Base-by-base conservation (phyloP, 2,113 vertebrate genomes). In the Cavia porcellus region DNA sequence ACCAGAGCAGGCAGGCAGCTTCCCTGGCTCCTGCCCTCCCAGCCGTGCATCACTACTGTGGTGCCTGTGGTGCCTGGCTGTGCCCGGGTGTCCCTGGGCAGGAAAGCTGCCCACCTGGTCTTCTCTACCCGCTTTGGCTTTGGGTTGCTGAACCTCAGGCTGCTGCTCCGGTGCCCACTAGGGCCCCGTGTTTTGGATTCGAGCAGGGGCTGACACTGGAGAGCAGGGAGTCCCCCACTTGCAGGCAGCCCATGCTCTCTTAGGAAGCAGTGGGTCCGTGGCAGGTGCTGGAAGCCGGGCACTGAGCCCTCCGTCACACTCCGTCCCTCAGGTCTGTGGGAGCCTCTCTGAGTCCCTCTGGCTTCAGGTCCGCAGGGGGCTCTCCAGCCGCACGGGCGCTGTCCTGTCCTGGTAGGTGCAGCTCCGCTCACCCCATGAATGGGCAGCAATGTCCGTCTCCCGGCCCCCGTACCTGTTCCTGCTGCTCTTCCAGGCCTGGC, bases 381-480 rank as follows among this genome's bases (percentile, higher is more conserved):
- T 42, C 74, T 28, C 45, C 3, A 2, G 42, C 10, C 42, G 14
- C 0, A 4, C 3, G 13, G 74, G 28, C 12, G 25, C 25, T 11
- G 0, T 28, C 3, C 1, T 12, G 66, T 45, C 72, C 38, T 7
- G 20, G 42, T 7, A 28, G 45, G 28, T 1, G 11, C 5, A 4
- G 66, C 74, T 47, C 42, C 28, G 11, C 74, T 13, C 10, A 12
- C 42, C 72, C 74, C 5, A 2, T 24, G 72, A 75, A 45, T 5
- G 38, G 38, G 9, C 68, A 45, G 72, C 38, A 45, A 20, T 24
- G 68, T 38, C 38, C 2, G 38, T 24, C 38, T 20, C 38, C 38
- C 38, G 24, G n/a, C n/a, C 19, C 72, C 72, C 2, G 20, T 77
- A 28, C 5, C 42, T 52, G 10, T 52, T 52, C 12, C 42, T 3